phyloP scores from a whole-genome alignment of 2,888 invertebrate genomes.

The Rosalia funebris region DNA sequence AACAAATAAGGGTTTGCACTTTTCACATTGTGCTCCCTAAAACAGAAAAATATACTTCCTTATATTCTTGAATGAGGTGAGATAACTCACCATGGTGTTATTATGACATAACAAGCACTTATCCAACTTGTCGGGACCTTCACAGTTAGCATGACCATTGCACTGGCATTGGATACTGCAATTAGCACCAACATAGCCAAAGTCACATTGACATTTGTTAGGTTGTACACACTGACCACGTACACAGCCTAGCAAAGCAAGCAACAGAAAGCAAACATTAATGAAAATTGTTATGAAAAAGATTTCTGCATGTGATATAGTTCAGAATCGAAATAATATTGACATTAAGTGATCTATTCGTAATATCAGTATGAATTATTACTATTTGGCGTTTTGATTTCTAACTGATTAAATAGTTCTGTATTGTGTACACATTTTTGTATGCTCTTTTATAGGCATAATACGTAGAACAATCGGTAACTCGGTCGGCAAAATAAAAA shows the following conservation, averaged over 20 bases:
- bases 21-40: slow-evolving; percentile 88
- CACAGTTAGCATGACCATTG: slow-evolving; percentile 93
- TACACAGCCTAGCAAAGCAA: slow-evolving; percentile 72
- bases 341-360: too few relatives aligned
- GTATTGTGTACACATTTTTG: too few relatives aligned
- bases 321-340: too few relatives aligned
- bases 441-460: too few relatives aligned
- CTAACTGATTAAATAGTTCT: too few relatives aligned
- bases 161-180: slow-evolving; percentile 95
- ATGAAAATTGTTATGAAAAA: neutral
- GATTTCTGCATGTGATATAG: slow-evolving; percentile 1
- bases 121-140: slow-evolving; percentile 84
- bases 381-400: too few relatives aligned
- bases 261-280: slow-evolving; percentile 31
- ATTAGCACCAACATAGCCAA: slow-evolving; percentile 94
- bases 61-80: too few relatives aligned
- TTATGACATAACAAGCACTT: slow-evolving; percentile 87
- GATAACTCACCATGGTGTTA: slow-evolving; percentile 80
- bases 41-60: slow-evolving; percentile 25
- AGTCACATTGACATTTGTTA: slow-evolving; percentile 87
- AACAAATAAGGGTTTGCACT: slow-evolving; percentile 90
- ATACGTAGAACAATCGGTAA: too few relatives aligned
- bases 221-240: slow-evolving; percentile 86
- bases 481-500: too few relatives aligned
- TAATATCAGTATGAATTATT: too few relatives aligned